Conservation (phyloP, 2,797 vertebrate genomes). For the Danio albolineatus region DNA sequence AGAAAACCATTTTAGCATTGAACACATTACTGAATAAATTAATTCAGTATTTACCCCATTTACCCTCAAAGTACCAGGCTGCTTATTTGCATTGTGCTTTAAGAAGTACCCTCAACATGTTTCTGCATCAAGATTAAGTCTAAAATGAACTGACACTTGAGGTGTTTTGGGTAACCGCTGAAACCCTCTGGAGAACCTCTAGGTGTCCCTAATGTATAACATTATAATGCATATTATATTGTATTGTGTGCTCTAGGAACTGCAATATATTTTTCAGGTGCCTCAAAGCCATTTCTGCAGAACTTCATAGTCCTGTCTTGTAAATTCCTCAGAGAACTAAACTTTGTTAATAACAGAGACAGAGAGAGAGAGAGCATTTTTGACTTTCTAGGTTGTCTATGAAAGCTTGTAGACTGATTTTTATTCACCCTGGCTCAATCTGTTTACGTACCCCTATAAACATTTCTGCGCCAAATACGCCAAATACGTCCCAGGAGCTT, state of each 20-base stretch:
- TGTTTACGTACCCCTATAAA: too few relatives aligned
- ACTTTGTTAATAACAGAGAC: neutral
- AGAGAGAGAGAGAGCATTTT: too few relatives aligned
- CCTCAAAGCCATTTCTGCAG: neutral
- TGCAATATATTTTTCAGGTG: neutral
- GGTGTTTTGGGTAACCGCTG: neutral
- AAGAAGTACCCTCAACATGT: conserved; percentile 12
- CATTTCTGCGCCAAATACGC: too few relatives aligned
- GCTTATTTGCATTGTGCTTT: neutral
- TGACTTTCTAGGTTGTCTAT: too few relatives aligned
- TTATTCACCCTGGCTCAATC: too few relatives aligned
- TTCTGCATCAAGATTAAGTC: neutral
- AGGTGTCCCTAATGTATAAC: neutral
- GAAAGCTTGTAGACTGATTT: too few relatives aligned
- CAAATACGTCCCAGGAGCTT: too few relatives aligned
- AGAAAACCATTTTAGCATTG: neutral
- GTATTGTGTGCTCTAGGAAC: neutral
- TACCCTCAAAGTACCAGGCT: neutral
- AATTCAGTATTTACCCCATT: neutral
- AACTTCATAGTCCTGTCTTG: neutral
- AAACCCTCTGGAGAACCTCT: neutral
- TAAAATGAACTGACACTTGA: neutral
- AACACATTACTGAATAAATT: conserved; percentile 2
- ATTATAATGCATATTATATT: neutral
- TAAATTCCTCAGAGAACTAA: neutral